These are phyloP conservation scores for Calliopsis andreniformis DNA, from an alignment of 1,140 invertebrate genomes.

Conservation along the genomic window DNA sequence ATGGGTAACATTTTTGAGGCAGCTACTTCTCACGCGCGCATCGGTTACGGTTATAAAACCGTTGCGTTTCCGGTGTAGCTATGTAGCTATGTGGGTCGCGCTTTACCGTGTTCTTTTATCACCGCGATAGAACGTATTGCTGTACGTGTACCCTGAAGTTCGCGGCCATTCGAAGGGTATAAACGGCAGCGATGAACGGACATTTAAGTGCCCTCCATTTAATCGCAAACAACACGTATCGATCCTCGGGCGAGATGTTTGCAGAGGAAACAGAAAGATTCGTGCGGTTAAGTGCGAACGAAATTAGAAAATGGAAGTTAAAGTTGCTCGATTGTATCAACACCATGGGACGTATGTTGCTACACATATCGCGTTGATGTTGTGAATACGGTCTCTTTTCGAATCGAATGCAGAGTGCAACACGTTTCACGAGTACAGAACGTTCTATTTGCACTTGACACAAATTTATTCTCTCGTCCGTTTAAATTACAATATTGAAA, in stretches of 20 bases:
- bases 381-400: too few species aligned
- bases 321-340: not conserved
- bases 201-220: not conserved
- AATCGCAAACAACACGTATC: not conserved
- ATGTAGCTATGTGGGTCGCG: not conserved
- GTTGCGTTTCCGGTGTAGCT: constrained; percentile 2
- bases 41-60: constrained; percentile 10
- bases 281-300: not conserved
- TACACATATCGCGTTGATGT: too few species aligned
- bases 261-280: not conserved
- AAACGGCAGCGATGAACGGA: not conserved
- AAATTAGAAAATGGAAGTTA: not conserved
- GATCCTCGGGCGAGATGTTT: not conserved
- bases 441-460: not conserved
- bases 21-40: too few species aligned
- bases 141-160: not conserved
- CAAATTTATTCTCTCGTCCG: not conserved
- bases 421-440: not conserved
- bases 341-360: not conserved
- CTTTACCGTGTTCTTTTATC: constrained; percentile 26
- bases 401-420: too few species aligned
- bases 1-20: not conserved
- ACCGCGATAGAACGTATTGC: constrained; percentile 13
- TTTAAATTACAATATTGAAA: constrained; percentile 6
- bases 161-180: not conserved